Base-by-base conservation (phyloP, 2,113 vertebrate genomes). In the Alces alces region DNA sequence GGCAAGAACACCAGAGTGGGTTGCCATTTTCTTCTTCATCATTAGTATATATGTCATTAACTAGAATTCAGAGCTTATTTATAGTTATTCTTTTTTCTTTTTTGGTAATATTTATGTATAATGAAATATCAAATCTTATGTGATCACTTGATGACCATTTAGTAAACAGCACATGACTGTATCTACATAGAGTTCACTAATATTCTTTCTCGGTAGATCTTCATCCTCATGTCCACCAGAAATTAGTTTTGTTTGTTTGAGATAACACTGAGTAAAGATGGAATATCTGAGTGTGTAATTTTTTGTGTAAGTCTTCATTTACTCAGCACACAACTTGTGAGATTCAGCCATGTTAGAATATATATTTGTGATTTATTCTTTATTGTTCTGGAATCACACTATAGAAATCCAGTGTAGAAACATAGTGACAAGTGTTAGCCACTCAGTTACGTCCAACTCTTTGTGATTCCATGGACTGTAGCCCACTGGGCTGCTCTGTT, bases 251-350 rank as follows among this genome's bases (percentile, higher is more conserved):
- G 12, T 23, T 43, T 86, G 12, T 28, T 28, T 60, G 7, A 45
- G 43, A 50, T 9, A 70, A 58, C 86, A 85, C 17, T 36, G 79
- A 6, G 15, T n/a, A 21, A 28, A 80, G 28, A 10, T 76, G 61
- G 73, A 36, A 55, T 47, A 45, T 30, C 45, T 25, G 14, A 58
- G 7, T 30, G 30, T 54, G 11, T 28, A 9, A 17, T 8, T 78
- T 33, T 50, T 64, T 50, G 33, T 57, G 39, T 86, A 55, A 90
- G 57, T 30, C 19, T 93, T 96, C 36, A 57, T 96, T 94, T 45
- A 61, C 73, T 87, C 28, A 60, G 11, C 23, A n/a, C 30, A 30
- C 16, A 47, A 27, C 28, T 64, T 76, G 19, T 47, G 76, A 86
- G 83, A 45, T 83, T 61, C 28, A 93, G 12, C 11, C 43, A 23